phyloP scores from a whole-genome alignment of 2,113 vertebrate genomes.

The Cisticola juncidis region DNA sequence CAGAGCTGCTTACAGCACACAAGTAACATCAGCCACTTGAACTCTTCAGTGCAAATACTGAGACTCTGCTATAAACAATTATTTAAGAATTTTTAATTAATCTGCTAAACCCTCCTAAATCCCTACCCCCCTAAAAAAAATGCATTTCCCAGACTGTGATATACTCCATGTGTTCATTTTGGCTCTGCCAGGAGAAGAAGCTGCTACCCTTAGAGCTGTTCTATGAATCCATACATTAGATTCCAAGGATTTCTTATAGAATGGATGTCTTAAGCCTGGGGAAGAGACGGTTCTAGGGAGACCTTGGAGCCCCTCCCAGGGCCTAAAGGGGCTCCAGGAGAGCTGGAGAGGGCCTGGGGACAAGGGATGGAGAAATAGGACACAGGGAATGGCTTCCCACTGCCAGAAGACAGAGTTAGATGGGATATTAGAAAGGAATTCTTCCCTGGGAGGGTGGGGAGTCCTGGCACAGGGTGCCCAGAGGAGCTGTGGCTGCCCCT shows the following conservation, averaged over 20 bases:
- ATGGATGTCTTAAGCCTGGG: not conserved
- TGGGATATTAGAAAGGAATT: not conserved
- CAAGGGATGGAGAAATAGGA: not conserved
- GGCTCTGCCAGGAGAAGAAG: not conserved
- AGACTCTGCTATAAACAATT: not conserved
- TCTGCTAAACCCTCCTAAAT: not conserved
- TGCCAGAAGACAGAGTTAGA: not conserved
- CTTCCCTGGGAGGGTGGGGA: rapidly evolving
- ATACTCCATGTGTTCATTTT: rapidly evolving
- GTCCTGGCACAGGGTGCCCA: not conserved
- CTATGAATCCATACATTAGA: not conserved
- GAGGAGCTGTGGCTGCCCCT: not conserved
- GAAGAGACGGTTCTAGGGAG: not conserved
- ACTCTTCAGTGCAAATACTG: not conserved
- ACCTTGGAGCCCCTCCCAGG: rapidly evolving
- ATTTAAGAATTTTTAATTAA: not conserved
- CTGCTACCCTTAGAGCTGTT: not conserved
- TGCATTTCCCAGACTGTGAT: not conserved
- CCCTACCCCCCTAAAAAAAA: not conserved
- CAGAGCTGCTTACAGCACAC: not conserved
- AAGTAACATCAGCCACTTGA: not conserved
- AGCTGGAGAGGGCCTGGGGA: not conserved
- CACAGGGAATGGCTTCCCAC: not conserved
- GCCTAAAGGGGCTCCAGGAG: not conserved
- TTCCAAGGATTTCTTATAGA: not conserved